These are phyloP conservation scores for Heliconius erato DNA, from an alignment of 2,888 invertebrate species.

Conservation along the genomic window DNA sequence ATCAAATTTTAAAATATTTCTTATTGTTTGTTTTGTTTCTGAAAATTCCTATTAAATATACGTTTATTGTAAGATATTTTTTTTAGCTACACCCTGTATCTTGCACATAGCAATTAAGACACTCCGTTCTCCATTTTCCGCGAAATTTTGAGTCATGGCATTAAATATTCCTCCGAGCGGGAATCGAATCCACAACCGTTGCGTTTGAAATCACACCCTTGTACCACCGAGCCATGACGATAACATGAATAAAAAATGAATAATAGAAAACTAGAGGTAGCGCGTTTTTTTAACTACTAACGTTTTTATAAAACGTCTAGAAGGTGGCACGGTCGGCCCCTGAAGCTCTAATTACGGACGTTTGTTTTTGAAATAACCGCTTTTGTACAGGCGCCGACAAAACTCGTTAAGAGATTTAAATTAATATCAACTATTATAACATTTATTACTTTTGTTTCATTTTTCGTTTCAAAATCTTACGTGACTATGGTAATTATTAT, in stretches of 20 bases:
- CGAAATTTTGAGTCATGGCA: too few species aligned
- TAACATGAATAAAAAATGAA: conserved; percentile 27
- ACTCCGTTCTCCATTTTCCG: too few species aligned
- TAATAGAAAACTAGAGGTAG: conserved; percentile 55
- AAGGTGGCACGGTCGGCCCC: conserved; percentile 62
- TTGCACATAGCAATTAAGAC: too few species aligned
- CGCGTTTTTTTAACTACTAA: conserved; percentile 71
- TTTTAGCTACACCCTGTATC: too few species aligned
- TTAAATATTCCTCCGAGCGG: too few species aligned
- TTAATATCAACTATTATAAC: conserved; percentile 32
- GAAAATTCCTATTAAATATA: background rate
- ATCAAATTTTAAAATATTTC: background rate
- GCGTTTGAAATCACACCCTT: too few species aligned
- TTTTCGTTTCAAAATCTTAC: background rate
- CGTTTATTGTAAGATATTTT: background rate
- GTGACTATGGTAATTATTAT: background rate
- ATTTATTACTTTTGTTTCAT: conserved; percentile 10
- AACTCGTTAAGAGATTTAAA: conserved; percentile 51
- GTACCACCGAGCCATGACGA: too few species aligned
- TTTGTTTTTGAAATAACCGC: conserved; percentile 83
- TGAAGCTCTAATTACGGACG: conserved; percentile 77
- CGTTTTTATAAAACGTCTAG: conserved; percentile 63
- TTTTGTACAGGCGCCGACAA: conserved; percentile 64
- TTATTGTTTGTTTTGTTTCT: background rate
- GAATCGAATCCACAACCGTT: too few species aligned